These are phyloP conservation scores for Hydrocynus forskahlii DNA, from an alignment of 2,797 vertebrate genomes.

Conservation along the genomic window DNA sequence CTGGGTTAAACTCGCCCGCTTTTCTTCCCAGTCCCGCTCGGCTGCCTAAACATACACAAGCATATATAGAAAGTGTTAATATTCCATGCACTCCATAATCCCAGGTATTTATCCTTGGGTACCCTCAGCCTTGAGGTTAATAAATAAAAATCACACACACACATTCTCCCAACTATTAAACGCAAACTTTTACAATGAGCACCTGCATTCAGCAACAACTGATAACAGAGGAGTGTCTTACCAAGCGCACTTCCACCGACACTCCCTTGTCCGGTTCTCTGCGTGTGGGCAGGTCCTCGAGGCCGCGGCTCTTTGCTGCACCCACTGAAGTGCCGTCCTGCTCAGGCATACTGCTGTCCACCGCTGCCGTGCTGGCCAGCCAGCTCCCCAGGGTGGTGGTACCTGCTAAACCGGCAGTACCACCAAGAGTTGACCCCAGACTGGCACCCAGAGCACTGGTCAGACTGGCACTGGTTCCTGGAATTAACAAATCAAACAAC, in stretches of 20 bases:
- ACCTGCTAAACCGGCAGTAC: slow-evolving; percentile 59
- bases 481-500: slow-evolving; percentile 26
- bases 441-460: slow-evolving; percentile 38
- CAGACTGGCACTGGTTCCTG: slow-evolving; percentile 46
- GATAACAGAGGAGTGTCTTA: slow-evolving; percentile 60
- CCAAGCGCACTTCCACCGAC: slow-evolving; percentile 90
- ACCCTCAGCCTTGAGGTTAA: background rate
- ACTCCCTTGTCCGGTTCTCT: slow-evolving; percentile 87
- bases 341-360: slow-evolving; percentile 72
- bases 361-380: slow-evolving; percentile 64
- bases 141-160: slow-evolving; percentile 6
- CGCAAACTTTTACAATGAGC: background rate
- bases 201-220: slow-evolving; percentile 7
- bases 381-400: slow-evolving; percentile 74
- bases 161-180: background rate
- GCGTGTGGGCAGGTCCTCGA: slow-evolving; percentile 82
- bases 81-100: background rate
- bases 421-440: slow-evolving; percentile 42
- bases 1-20: slow-evolving; percentile 92
- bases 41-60: slow-evolving; percentile 80
- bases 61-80: background rate
- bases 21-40: slow-evolving; percentile 97
- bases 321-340: slow-evolving; percentile 72
- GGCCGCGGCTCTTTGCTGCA: slow-evolving; percentile 75
- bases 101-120: background rate